These are phyloP conservation scores for Oryzias woworae DNA, from an alignment of 2,113 vertebrate genomes.

Conservation along the genomic window DNA sequence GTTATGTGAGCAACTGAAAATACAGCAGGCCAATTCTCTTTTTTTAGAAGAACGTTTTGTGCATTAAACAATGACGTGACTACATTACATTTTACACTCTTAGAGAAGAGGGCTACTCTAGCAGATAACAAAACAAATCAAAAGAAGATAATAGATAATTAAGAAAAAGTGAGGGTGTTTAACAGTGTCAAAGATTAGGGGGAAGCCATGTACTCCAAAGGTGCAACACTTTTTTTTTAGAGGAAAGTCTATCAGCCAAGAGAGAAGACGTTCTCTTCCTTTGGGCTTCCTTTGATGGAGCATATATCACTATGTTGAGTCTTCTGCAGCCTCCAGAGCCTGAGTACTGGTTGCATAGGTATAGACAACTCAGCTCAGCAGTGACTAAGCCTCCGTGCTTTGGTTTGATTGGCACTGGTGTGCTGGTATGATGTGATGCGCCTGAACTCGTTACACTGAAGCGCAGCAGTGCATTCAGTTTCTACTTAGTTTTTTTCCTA, in stretches of 20 bases:
- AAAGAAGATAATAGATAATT: conserved; percentile 18
- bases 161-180: conserved; percentile 19
- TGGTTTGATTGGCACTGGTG: conserved; percentile 30
- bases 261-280: conserved; percentile 42
- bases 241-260: conserved; percentile 37
- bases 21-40: too few relatives aligned
- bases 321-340: conserved; percentile 58
- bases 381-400: conserved; percentile 26
- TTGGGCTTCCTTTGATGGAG: conserved; percentile 55
- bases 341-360: conserved; percentile 40
- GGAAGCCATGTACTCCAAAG: conserved; percentile 35
- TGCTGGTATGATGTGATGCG: conserved; percentile 39
- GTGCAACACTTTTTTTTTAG: conserved; percentile 29
- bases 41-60: too few relatives aligned
- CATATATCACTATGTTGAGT: conserved; percentile 49
- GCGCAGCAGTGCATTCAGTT: too few relatives aligned
- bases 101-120: too few relatives aligned
- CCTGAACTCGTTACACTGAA: conserved; percentile 19
- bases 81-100: too few relatives aligned
- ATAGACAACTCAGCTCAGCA: conserved; percentile 28
- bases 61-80: too few relatives aligned
- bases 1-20: not conserved
- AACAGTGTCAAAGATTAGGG: conserved; percentile 24
- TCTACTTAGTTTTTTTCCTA: too few relatives aligned
- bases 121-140: not conserved